Evolutionary conservation across 1,140 invertebrate species (phyloP), one percentile per base, ranked within the genome.

Genomic region (Aphelinus certus): DNA sequence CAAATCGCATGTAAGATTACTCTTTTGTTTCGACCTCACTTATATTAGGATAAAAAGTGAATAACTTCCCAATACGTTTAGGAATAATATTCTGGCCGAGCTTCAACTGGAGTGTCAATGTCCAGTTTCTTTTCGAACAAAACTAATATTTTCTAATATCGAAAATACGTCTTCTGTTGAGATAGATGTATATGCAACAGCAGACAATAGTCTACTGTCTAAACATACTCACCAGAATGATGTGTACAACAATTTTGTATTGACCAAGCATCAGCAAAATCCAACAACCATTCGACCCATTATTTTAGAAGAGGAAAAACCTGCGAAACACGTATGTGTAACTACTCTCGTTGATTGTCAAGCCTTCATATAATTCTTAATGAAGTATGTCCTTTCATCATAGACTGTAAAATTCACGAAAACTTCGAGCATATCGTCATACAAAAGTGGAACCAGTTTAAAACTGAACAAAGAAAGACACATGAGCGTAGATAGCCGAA

Each of bases 101-200:
- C 46, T 73, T 49, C 60, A 46, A 48, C 71, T 73, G 51, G 46
- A 46, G 46, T 75, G 70, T 65, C 9, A 46, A 48, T 4, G 51
- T 2, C 56, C 62, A 7, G 57, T 78, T 7, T 76, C 72, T 4
- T 77, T 78, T 65, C 47, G 71, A 7, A 75, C 72, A 48, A 70
- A 43, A 49, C 4, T 79, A 3, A 49, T 49, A 58, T 79, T 79
- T 56, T 49, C 7, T n/a, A 71, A 76, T 55, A 6, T 48, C 1
- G 63, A 75, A 26, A 67, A 71, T 48, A 2, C 7, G 43, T 46
- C 66, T 7, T 57, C 10, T 64, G 51, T 55, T 53, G 51, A 48
- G 10, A 46, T 79, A 1, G 73, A 2, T 0, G 49, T 79, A 51
- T 76, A 57, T 53, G 76, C 46, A 1, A 76, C 46, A 48, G 64